Evolutionary conservation across 1,140 invertebrate genomes (phyloP).

Genomic region (Solenopsis invicta): DNA sequence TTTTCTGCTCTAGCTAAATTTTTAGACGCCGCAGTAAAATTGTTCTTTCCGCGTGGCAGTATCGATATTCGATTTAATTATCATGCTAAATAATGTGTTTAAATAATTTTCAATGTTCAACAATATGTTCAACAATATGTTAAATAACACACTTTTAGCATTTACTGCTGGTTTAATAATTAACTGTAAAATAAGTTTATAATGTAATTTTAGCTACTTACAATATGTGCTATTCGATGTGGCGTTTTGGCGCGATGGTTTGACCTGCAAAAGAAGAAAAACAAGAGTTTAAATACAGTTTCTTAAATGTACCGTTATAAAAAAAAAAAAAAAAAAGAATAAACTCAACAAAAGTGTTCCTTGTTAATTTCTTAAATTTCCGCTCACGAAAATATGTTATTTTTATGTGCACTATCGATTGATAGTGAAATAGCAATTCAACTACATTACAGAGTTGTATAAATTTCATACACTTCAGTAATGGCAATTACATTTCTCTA

Average conservation of each 20-base stretch:
- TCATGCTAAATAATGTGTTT: background rate
- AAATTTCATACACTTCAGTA: too few relatives aligned
- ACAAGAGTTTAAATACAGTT: constrained; percentile 3
- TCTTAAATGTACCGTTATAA: background rate
- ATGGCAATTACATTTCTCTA: too few relatives aligned
- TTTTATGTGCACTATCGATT: too few relatives aligned
- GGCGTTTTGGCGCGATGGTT: constrained; percentile 76
- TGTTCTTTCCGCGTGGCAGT: too few relatives aligned
- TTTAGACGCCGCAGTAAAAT: too few relatives aligned
- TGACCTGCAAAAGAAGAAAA: constrained; percentile 69
- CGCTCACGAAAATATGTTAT: background rate
- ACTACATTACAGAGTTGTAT: too few relatives aligned
- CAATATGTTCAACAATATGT: background rate
- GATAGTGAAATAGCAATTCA: too few relatives aligned
- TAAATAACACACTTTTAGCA: background rate
- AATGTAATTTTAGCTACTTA: constrained; percentile 65
- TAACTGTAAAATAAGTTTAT: background rate
- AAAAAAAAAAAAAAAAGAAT: background rate
- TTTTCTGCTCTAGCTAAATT: too few relatives aligned
- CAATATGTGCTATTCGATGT: constrained; percentile 75
- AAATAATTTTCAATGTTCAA: constrained; percentile 14
- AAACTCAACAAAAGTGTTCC: background rate
- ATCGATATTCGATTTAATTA: background rate
- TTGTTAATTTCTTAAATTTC: background rate
- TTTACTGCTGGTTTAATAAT: background rate